phyloP scores from a whole-genome alignment of 2,888 invertebrate genomes.

The Cataglyphis albicans region DNA sequence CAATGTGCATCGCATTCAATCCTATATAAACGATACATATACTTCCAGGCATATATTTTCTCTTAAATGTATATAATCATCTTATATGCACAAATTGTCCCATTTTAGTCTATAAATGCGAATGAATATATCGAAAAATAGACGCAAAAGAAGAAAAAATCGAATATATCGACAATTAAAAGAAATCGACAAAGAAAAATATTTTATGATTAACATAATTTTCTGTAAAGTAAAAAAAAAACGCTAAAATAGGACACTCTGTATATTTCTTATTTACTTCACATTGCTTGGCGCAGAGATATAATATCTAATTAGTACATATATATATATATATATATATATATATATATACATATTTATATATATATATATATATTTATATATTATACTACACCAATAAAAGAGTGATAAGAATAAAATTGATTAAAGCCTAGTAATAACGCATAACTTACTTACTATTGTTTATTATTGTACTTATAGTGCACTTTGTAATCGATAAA shows the following conservation, averaged over 20 bases:
- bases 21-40: slow-evolving; percentile 5
- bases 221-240: background rate
- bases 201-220: background rate
- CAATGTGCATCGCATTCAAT: background rate
- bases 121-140: background rate
- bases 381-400: background rate
- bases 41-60: background rate
- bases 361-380: background rate
- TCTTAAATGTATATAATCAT: slow-evolving; percentile 14
- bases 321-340: slow-evolving; percentile 1
- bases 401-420: slow-evolving; percentile 1
- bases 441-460: slow-evolving; percentile 12
- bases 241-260: background rate
- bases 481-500: background rate
- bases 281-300: background rate
- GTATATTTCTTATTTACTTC: background rate
- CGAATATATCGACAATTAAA: background rate
- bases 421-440: slow-evolving; percentile 24
- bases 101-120: background rate
- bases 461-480: slow-evolving; percentile 25
- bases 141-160: background rate
- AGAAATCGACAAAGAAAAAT: background rate
- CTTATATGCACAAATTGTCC: background rate
- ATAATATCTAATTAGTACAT: slow-evolving; percentile 15
- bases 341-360: background rate